Evolutionary conservation across 2,797 vertebrate species (phyloP).

Genomic region (Micrastur ruficollis): DNA sequence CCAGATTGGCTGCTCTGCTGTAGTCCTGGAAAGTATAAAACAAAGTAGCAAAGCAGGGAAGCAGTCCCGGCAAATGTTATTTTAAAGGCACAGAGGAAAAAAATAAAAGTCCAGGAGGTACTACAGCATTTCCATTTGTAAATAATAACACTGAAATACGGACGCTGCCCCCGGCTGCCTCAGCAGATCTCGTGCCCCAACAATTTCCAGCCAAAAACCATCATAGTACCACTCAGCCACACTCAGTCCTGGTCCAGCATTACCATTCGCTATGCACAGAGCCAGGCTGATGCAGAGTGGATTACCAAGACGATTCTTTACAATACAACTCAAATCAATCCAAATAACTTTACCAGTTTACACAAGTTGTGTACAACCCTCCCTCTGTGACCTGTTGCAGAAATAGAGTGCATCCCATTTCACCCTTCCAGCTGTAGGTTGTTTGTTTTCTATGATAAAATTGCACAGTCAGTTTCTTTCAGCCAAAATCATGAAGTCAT

Average conservation of each 20-base stretch:
- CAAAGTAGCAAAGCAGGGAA: not conserved
- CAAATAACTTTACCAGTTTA: not conserved
- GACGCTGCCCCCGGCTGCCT: rapidly evolving
- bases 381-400: not conserved
- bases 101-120: not conserved
- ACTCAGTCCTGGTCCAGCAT: not conserved
- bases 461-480: not conserved
- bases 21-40: not conserved
- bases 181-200: not conserved
- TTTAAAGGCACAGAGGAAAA: not conserved
- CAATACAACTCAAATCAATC: not conserved
- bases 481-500: not conserved
- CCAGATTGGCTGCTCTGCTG: not conserved
- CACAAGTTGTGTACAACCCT: not conserved
- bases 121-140: not conserved
- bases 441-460: not conserved
- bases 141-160: not conserved
- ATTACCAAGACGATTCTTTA: not conserved
- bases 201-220: not conserved
- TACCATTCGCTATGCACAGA: not conserved
- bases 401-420: not conserved
- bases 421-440: not conserved
- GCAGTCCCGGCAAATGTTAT: not conserved
- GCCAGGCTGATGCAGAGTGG: not conserved
- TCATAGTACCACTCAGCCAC: not conserved